Percentiles rank a stretch among this genome's conserved stretches.
Evolutionary conservation across 1,140 invertebrate genomes (phyloP).

Genomic region (Mya arenaria): DNA sequence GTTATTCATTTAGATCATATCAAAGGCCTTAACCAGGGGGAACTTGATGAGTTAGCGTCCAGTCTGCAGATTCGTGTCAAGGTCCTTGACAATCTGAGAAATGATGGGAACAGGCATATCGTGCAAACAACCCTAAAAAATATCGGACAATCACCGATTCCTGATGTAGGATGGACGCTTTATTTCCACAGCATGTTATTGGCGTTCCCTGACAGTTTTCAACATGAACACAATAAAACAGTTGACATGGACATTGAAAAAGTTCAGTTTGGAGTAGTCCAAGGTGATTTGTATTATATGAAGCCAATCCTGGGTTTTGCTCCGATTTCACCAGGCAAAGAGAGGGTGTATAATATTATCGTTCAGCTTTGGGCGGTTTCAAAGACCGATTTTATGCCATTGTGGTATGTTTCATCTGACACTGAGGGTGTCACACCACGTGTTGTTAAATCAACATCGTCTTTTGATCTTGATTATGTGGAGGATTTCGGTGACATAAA

Average conservation of each 20-base stretch:
- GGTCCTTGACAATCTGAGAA: conserved; percentile 3
- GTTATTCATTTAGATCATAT: too few relatives aligned
- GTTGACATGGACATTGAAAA: conserved; percentile 13
- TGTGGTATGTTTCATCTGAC: conserved; percentile 16
- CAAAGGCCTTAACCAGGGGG: too few relatives aligned
- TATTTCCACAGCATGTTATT: conserved; percentile 48
- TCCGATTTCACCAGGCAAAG: neutral
- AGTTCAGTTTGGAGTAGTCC: conserved; percentile 15
- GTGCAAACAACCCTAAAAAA: conserved; percentile 6
- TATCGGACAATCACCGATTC: neutral
- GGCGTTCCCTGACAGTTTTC: conserved; percentile 1
- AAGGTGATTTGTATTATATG: conserved; percentile 47
- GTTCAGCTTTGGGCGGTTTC: neutral
- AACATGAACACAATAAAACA: conserved; percentile 11
- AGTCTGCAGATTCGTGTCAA: conserved; percentile 11
- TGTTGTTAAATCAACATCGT: conserved; percentile 9
- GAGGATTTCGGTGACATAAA: conserved; percentile 10
- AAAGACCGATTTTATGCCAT: conserved; percentile 36
- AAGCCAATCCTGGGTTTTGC: conserved; percentile 33
- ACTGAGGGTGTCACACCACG: neutral
- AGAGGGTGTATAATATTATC: conserved; percentile 6
- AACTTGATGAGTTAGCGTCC: conserved; percentile 8
- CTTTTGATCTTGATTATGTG: conserved; percentile 23
- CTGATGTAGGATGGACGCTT: conserved; percentile 25
- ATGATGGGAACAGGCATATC: conserved; percentile 1